Evolutionary conservation across 92 coral and sea anemone genomes (phyloP).

Genomic region (Pocillopora meandrina): DNA sequence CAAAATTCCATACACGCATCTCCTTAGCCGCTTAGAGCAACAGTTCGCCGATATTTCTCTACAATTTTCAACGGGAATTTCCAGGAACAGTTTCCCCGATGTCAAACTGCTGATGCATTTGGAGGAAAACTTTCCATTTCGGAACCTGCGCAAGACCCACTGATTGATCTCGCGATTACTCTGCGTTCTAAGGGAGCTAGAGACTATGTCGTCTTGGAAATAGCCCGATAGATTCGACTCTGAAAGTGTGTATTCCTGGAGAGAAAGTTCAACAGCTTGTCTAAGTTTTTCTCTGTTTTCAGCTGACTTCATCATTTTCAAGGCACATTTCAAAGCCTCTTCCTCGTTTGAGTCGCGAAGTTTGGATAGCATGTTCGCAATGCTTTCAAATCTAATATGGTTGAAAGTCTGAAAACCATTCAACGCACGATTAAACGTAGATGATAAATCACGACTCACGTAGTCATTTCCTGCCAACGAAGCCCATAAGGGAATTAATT

Average conservation of each 20-base stretch:
- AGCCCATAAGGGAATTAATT: conserved; percentile 77
- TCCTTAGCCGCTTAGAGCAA: conserved; percentile 63
- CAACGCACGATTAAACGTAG: conserved; percentile 56
- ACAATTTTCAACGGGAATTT: conserved; percentile 69
- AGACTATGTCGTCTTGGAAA: conserved; percentile 47
- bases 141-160: conserved; percentile 62
- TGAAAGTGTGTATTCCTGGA: conserved; percentile 66
- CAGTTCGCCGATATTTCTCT: conserved; percentile 61
- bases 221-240: conserved; percentile 53
- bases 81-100: conserved; percentile 53
- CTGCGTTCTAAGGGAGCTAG: conserved; percentile 46
- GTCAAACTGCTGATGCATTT: conserved; percentile 51
- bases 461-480: conserved; percentile 92
- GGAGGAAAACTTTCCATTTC: conserved; percentile 65
- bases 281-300: conserved; percentile 15
- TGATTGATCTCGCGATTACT: conserved; percentile 41
- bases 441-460: conserved; percentile 48
- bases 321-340: conserved; percentile 54
- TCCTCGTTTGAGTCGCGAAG: conserved; percentile 30
- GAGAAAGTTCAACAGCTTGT: conserved; percentile 58
- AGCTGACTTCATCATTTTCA: conserved; percentile 14
- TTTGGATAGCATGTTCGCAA: conserved; percentile 62
- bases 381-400: conserved; percentile 36
- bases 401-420: conserved; percentile 38
- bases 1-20: conserved; percentile 56